Base-by-base conservation (phyloP, 2,113 vertebrate species). In the Aptenodytes patagonicus region DNA sequence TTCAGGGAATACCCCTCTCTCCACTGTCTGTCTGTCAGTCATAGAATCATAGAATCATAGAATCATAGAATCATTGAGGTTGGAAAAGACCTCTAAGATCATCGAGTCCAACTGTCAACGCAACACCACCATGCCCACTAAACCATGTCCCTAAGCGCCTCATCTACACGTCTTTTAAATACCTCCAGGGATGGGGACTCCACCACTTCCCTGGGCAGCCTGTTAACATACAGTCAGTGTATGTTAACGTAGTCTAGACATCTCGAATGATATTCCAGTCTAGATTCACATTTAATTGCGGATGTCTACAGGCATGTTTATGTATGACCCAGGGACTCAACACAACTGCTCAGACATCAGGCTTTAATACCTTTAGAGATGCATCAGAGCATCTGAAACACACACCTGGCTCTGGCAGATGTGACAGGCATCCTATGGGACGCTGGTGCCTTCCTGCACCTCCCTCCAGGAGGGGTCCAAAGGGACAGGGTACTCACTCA, bases 181-280 rank as follows among this genome's bases (percentile, higher is more conserved):
- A n/a, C n/a, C n/a, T n/a, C n/a, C n/a, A n/a, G n/a, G n/a, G n/a
- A n/a, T n/a, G n/a, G n/a, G n/a, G n/a, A n/a, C n/a, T n/a, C n/a
- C n/a, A n/a, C n/a, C n/a, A n/a, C n/a, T n/a, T n/a, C n/a, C n/a
- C n/a, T n/a, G n/a, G n/a, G n/a, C n/a, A n/a, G n/a, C n/a, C n/a
- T n/a, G n/a, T n/a, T n/a, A n/a, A n/a, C n/a, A n/a, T n/a, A n/a
- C 38, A 7, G 57, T 47, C 34, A 42, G 49, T 15, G 34, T 22
- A 13, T 58, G 46, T 58, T 62, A 22, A 40, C 36, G 42, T 26
- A 32, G 32, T 40, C 55, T 25, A 20, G 36, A 78, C 18, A 57
- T 9, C 38, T 25, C 0, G 0, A 24, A 34, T 7, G 17, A 4
- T 32, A 15, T 73, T 91, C 58, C 60, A 61, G 15, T 28, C 47